phyloP scores from a whole-genome alignment of 2,888 invertebrate genomes.

The Proisotoma minuta region DNA sequence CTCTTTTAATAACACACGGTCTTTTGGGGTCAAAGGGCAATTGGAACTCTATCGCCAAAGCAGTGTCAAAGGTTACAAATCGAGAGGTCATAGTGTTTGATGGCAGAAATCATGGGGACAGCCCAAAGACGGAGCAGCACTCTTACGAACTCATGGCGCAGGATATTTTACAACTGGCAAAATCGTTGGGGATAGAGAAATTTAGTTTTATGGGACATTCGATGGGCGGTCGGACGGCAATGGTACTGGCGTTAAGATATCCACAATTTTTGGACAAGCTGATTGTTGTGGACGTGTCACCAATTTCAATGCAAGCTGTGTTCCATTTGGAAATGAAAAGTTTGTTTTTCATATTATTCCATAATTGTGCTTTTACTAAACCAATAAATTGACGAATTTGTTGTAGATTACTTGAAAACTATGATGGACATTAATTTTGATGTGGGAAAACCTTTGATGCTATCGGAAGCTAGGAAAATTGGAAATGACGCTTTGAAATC shows the following conservation, averaged over 20 bases:
- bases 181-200: constrained; percentile 61
- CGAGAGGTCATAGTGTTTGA: constrained; percentile 74
- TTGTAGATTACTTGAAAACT: constrained; percentile 62
- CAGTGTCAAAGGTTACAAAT: constrained; percentile 61
- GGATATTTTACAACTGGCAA: constrained; percentile 66
- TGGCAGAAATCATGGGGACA: constrained; percentile 92
- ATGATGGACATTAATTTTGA: constrained; percentile 62
- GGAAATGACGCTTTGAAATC: constrained; percentile 63
- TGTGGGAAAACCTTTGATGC: constrained; percentile 55
- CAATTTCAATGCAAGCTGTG: constrained; percentile 49
- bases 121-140: constrained; percentile 71
- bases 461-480: constrained; percentile 66
- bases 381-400: constrained; percentile 59
- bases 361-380: no score
- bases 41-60: constrained; percentile 76
- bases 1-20: constrained; percentile 81
- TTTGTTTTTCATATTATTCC: no score
- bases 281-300: constrained; percentile 68
- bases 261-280: constrained; percentile 63
- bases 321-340: constrained; percentile 27
- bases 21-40: constrained; percentile 80
- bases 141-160: constrained; percentile 68
- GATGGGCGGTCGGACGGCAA: constrained; percentile 90
- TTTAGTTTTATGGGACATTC: constrained; percentile 80
- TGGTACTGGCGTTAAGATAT: constrained; percentile 67